Percentiles rank a stretch among this genome's conserved stretches.
These are phyloP conservation scores for Tetramorium bicarinatum DNA, from an alignment of 2,888 invertebrate species.

Conservation along the genomic window DNA sequence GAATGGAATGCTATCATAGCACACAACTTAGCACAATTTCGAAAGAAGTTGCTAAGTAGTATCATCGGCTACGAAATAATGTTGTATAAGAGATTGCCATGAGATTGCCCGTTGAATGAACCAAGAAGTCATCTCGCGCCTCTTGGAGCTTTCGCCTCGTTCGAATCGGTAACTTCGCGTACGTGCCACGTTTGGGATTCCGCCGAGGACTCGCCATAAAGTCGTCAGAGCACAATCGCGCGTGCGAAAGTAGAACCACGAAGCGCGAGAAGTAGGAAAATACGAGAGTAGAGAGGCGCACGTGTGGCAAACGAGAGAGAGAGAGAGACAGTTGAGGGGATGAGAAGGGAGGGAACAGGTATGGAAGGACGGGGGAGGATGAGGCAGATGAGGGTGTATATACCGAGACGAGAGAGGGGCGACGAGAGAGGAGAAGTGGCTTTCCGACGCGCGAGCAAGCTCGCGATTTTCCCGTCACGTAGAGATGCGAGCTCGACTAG, in stretches of 20 bases:
- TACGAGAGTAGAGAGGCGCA: constrained; percentile 37
- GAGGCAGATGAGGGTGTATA: constrained; percentile 34
- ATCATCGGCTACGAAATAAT: constrained; percentile 7
- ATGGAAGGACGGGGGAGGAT: background rate
- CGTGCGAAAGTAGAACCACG: constrained; percentile 57
- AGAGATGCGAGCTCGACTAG: constrained; percentile 56
- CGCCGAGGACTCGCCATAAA: constrained; percentile 53
- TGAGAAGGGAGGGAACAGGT: background rate
- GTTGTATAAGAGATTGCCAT: background rate
- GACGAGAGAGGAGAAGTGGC: constrained; percentile 46
- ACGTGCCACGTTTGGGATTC: constrained; percentile 58
- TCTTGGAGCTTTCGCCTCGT: constrained; percentile 28
- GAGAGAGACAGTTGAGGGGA: background rate
- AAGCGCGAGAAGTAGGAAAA: constrained; percentile 56
- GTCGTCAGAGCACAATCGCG: constrained; percentile 58
- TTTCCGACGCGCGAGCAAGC: constrained; percentile 47
- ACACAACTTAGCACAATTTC: background rate
- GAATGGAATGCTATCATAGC: background rate
- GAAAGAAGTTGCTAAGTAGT: background rate
- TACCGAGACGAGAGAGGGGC: constrained; percentile 17
- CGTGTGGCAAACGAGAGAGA: constrained; percentile 28
- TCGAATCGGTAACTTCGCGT: constrained; percentile 51
- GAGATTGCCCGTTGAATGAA: constrained; percentile 35
- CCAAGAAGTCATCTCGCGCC: constrained; percentile 22
- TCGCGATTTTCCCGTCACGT: constrained; percentile 64